Evolutionary conservation across 2,797 vertebrate species (phyloP).

Genomic region (Margarornis squamiger): DNA sequence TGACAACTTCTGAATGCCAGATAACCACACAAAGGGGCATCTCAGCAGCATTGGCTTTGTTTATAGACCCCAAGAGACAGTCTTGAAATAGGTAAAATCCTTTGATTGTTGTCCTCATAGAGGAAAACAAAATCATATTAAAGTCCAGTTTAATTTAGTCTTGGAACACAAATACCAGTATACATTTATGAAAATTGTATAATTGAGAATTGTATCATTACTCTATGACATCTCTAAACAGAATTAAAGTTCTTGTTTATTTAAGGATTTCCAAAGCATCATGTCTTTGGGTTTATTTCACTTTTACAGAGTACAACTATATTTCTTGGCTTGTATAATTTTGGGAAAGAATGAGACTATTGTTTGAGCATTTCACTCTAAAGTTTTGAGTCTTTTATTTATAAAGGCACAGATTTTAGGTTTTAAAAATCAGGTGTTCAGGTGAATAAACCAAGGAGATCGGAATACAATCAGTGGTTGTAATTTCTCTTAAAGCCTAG

Average conservation of each 20-base stretch:
- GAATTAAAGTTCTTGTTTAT: background rate
- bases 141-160: background rate
- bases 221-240: background rate
- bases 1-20: background rate
- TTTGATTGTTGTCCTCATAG: background rate
- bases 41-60: background rate
- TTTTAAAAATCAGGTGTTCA: background rate
- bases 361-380: background rate
- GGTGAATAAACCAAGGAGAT: background rate
- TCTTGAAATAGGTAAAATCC: background rate
- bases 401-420: background rate
- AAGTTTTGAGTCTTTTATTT: background rate
- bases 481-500: background rate
- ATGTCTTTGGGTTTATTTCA: background rate
- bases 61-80: background rate
- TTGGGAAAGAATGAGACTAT: background rate
- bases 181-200: background rate
- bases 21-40: background rate
- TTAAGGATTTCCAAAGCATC: background rate
- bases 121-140: background rate
- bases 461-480: background rate
- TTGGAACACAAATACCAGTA: background rate
- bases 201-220: background rate
- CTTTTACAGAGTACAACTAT: background rate
- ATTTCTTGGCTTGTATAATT: background rate